Base-by-base conservation (phyloP, 2,888 invertebrate genomes). In the Hetaerina titia region DNA sequence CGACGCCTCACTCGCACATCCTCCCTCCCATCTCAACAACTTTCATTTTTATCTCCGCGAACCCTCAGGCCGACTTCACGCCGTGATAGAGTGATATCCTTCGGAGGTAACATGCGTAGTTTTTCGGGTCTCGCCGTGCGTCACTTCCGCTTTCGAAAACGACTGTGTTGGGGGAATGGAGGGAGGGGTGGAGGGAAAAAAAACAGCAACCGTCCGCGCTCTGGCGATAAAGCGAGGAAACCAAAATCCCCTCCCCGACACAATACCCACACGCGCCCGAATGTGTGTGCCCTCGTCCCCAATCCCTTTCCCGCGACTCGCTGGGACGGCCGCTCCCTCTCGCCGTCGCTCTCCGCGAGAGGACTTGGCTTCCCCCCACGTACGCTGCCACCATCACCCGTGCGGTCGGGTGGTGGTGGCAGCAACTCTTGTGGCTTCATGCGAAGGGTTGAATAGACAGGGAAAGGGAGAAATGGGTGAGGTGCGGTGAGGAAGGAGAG, bases 131-230 rank as follows among this genome's bases (percentile, higher is more conserved):
- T 57, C 89, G 17, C 87, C 11, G 58, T 89, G 89, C 89, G 89
- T 89, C 89, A 89, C 89, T 89, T 89, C 89, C 89, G 22, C 56
- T 89, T 57, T 89, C 89, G 89, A 89, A 89, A 89, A 89, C 89
- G 58, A 45, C 45, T 45, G 2, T 45, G 45, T 45, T 45, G 45
- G 1, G 45, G 45, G 89, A n/a, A n/a, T n/a, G n/a, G n/a, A 4
- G 45, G 45, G 45, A 4, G 45, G 45, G 45, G 45, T 45, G 1
- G 45, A 4, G 4, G 45, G 45, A 4, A 45, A 45, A 45, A 45
- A 45, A 45, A 45, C 45, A 4, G 45, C 45, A 45, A 45, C 45
- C 45, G 45, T 45, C 45, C 45, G 45, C 45, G 45, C 45, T 45
- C 45, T 45, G 45, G 45, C 45, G 45, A 45, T 45, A 45, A 45